Conservation (phyloP, 1,140 invertebrate genomes). For the Eurosta solidaginis region DNA sequence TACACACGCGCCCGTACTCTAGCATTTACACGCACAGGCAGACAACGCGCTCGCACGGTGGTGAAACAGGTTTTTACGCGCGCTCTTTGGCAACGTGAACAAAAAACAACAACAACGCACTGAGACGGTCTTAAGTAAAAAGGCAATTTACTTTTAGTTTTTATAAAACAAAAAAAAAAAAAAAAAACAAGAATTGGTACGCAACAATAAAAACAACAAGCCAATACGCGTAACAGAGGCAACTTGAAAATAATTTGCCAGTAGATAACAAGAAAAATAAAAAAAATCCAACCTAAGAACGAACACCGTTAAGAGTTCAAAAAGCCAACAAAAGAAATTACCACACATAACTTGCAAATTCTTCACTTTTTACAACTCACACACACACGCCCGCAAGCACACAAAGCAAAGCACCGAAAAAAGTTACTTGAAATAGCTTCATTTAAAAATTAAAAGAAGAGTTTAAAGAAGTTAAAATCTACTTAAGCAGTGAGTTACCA, state of each 20-base stretch:
- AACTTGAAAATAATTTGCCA: not conserved
- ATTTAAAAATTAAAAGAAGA: not conserved
- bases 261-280: not conserved
- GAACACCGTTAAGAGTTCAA: too few relatives aligned
- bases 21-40: not conserved
- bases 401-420: not conserved
- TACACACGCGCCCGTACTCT: not conserved
- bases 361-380: not conserved
- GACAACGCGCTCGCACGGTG: not conserved
- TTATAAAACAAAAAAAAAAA: too few relatives aligned
- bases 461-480: not conserved
- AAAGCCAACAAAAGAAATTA: not conserved
- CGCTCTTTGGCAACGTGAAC: not conserved
- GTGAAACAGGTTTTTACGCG: constrained; percentile 6
- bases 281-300: too few relatives aligned
- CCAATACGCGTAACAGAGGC: too few relatives aligned
- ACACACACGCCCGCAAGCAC: not conserved
- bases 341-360: not conserved
- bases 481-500: not conserved
- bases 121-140: too few relatives aligned
- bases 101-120: not conserved
- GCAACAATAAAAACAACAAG: not conserved
- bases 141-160: too few relatives aligned
- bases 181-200: too few relatives aligned
- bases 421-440: not conserved